These are phyloP conservation scores for Clusia tigrina DNA, from an alignment of 2,888 invertebrate genomes.

Conservation along the genomic window DNA sequence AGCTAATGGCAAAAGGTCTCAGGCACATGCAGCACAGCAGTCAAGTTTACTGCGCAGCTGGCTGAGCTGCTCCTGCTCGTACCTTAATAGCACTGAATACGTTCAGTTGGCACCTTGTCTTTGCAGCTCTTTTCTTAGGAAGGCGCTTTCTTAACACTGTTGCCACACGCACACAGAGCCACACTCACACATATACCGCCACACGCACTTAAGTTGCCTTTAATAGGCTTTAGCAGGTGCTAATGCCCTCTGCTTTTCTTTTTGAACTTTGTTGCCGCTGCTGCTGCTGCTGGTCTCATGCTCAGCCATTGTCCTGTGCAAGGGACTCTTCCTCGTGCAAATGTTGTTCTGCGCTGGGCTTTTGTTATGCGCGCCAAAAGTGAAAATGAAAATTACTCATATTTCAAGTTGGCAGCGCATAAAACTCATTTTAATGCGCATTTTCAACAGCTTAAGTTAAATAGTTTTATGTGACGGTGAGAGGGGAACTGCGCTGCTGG, in stretches of 20 bases:
- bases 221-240: slow-evolving; percentile 28
- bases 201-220: slow-evolving; percentile 3
- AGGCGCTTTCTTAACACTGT: no score
- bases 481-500: no score
- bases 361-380: background rate
- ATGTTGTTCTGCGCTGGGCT: background rate
- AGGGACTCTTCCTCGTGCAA: background rate
- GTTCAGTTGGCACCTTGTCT: no score
- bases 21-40: no score
- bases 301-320: background rate
- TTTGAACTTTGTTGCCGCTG: background rate
- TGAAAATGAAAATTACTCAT: slow-evolving; percentile 12
- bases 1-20: no score
- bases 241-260: slow-evolving; percentile 26
- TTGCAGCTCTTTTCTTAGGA: no score
- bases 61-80: no score
- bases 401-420: slow-evolving; percentile 12
- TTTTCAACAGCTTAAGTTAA: slow-evolving; percentile 15
- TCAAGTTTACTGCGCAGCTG: no score
- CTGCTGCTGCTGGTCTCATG: background rate
- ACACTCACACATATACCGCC: background rate
- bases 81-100: no score
- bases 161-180: background rate
- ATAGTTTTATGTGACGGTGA: no score
- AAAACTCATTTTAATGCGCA: slow-evolving; percentile 16